Percentiles rank a stretch among this genome's conserved stretches.
Conservation (phyloP, 2,113 vertebrate species). For the Raja brachyura region DNA sequence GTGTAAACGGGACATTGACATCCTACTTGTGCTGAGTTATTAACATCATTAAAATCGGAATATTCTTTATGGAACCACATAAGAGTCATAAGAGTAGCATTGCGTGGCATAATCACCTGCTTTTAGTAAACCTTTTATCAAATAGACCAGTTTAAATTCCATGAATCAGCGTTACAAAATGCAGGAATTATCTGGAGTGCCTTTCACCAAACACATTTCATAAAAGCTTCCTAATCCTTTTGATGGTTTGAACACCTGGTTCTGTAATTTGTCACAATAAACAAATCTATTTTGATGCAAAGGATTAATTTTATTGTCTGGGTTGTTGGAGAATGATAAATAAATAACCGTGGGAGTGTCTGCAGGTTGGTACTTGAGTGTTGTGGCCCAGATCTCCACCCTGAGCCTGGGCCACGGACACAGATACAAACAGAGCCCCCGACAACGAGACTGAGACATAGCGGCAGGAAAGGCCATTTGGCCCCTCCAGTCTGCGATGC, state of each 20-base stretch:
- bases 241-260: neutral
- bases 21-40: constrained; percentile 13
- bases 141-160: neutral
- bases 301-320: neutral
- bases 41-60: neutral
- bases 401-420: neutral
- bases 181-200: neutral
- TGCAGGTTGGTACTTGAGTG: no score
- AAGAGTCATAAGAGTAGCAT: neutral
- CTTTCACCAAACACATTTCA: neutral
- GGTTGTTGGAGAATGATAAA: neutral
- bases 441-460: no score
- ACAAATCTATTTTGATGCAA: neutral
- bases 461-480: no score
- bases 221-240: neutral
- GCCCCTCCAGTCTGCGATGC: no score
- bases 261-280: constrained; percentile 12
- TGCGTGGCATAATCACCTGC: neutral
- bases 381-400: no score
- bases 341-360: neutral
- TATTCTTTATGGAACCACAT: neutral
- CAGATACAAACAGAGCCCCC: neutral
- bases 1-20: neutral
- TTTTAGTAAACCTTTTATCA: neutral
- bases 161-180: no score